Evolutionary conservation across 2,113 vertebrate genomes (phyloP), one percentile per base, ranked within the genome.

Genomic region (Pithys albifrons): DNA sequence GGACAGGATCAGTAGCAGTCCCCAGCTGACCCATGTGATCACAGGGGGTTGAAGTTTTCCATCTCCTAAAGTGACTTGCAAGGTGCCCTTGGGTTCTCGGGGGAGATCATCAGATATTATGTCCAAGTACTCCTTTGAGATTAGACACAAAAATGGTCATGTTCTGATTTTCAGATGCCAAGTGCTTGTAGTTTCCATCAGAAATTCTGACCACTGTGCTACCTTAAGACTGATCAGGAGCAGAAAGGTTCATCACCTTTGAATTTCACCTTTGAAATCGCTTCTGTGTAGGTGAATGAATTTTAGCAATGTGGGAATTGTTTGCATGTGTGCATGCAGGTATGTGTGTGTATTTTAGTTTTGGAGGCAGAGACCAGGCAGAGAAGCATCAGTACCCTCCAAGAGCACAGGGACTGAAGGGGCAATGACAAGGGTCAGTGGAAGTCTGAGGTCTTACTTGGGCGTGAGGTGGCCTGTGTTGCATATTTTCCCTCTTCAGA

Each of bases 401-500:
- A 2, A 75, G 39, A 87, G 61, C 24, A 65, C 19, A 49, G 23
- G 24, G 23, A 52, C 55, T 46, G 75, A 70, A 77, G 46, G 64
- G 64, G 29, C 0, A 0, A 64, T 52, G 51, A 88, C 48, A 55
- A 77, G 12, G 19, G n/a, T 41, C 77, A 65, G 45, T 91, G 52
- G 43, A 82, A 78, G 48, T 14, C 72, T 78, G 39, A 48, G 35
- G 72, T 59, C 65, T 75, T 71, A 27, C 64, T 48, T 74, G 52
- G 57, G 72, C 80, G 37, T 20, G 41, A 37, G 23, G 39, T 86
- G 43, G 43, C 55, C 67, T 57, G 65, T 57, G 52, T 41, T 74
- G 85, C 52, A 43, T 65, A 86, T 75, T 92, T 93, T 91, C 48
- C 73, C 29, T 80, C 69, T 72, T 95, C 80, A 94, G 66, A 91